Percentiles rank a stretch among this genome's conserved stretches.
phyloP scores from a whole-genome alignment of 2,113 vertebrate species.

The Lepus timidus region DNA sequence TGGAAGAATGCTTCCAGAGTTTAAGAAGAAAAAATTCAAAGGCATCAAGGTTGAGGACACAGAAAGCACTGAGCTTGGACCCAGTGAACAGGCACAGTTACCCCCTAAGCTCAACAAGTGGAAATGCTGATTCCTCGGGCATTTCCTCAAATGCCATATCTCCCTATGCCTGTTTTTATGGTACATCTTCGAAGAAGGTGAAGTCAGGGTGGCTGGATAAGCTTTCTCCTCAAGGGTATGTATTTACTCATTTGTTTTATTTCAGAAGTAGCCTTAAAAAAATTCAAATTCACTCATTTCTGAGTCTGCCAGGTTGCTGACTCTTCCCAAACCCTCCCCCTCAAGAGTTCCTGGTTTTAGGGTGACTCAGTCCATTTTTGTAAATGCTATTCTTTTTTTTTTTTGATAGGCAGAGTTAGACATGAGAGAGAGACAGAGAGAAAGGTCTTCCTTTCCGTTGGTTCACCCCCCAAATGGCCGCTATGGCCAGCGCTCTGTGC shows the following conservation, averaged over 20 bases:
- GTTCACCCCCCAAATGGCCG: no score
- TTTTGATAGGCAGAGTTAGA: no score
- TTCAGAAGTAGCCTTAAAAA: not conserved
- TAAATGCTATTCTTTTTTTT: not conserved
- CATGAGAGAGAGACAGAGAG: no score
- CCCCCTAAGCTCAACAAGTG: conserved; percentile 70
- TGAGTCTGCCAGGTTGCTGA: not conserved
- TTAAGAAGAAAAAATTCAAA: conserved; percentile 82
- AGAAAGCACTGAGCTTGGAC: conserved; percentile 73
- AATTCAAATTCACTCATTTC: not conserved
- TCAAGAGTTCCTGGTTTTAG: not conserved
- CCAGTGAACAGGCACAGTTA: conserved; percentile 84
- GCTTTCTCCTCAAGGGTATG: conserved; percentile 96
- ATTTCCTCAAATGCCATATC: conserved; percentile 87
- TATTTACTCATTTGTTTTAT: not conserved
- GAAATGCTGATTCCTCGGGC: not conserved
- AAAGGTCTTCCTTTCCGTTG: no score
- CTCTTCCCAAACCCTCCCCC: fast-evolving
- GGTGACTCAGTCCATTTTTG: not conserved
- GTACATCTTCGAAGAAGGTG: conserved; percentile 85
- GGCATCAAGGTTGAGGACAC: conserved; percentile 70
- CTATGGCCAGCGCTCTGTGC: no score
- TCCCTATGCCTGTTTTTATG: conserved; percentile 97
- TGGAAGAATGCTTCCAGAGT: conserved; percentile 87
- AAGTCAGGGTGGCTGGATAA: conserved; percentile 98